Evolutionary conservation across 2,888 invertebrate genomes (phyloP).

Genomic region (Resseliella maxima): DNA sequence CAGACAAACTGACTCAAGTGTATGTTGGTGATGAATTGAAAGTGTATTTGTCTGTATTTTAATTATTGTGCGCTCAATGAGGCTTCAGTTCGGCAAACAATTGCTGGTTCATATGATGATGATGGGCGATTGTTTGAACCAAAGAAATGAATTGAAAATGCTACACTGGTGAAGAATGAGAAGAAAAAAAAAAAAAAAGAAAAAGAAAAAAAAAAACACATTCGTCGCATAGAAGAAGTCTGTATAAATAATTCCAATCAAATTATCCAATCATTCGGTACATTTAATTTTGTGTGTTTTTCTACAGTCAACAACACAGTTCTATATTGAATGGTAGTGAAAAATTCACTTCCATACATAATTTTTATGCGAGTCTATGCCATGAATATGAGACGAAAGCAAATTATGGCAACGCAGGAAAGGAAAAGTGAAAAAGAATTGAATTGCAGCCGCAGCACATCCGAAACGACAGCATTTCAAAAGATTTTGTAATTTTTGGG

Average conservation of each 20-base stretch:
- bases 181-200: background rate
- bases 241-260: conserved; percentile 61
- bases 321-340: background rate
- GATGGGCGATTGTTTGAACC: background rate
- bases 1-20: conserved; percentile 16
- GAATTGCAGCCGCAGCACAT: conserved; percentile 53
- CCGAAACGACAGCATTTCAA: conserved; percentile 50
- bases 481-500: conserved; percentile 27
- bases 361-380: background rate
- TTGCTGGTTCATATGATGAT: conserved; percentile 33
- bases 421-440: conserved; percentile 4
- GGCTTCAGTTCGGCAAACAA: conserved; percentile 40
- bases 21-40: conserved; percentile 28
- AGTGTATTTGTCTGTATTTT: conserved; percentile 54
- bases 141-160: background rate
- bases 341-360: background rate
- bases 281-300: conserved; percentile 61
- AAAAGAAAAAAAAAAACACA: background rate
- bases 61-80: conserved; percentile 53
- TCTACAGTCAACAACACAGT: background rate
- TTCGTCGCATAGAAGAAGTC: background rate
- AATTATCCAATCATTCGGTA: conserved; percentile 64
- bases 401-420: background rate
- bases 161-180: background rate
- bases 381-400: background rate